Conservation (phyloP, 2,113 vertebrate genomes). For the Psophia crepitans region DNA sequence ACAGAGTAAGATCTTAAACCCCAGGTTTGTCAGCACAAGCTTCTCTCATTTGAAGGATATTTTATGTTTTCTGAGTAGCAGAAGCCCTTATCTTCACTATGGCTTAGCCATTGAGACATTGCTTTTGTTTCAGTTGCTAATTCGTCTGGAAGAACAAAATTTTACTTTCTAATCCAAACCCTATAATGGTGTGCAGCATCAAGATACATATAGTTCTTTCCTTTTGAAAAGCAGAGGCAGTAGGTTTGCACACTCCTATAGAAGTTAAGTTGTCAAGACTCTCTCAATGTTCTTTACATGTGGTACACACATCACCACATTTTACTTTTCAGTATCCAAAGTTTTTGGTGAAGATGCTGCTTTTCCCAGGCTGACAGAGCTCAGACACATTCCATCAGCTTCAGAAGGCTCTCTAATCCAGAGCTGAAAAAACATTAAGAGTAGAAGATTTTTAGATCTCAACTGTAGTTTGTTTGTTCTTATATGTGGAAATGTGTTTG, state of each 20-base stretch:
- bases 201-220: background rate
- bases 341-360: background rate
- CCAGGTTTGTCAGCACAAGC: background rate
- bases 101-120: background rate
- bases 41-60: background rate
- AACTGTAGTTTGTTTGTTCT: background rate
- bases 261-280: background rate
- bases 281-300: background rate
- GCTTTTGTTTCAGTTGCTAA: background rate
- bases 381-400: background rate
- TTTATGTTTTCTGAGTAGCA: background rate
- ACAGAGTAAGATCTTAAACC: background rate
- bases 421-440: background rate
- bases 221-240: background rate
- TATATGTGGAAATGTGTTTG: background rate
- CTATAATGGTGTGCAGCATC: background rate
- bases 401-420: background rate
- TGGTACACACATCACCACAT: background rate
- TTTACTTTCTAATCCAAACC: background rate
- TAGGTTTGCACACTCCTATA: background rate
- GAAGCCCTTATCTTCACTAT: background rate
- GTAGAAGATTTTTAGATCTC: background rate
- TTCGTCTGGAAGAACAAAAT: background rate
- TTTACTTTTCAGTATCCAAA: background rate
- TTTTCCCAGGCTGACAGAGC: background rate